phyloP scores from a whole-genome alignment of 2,888 invertebrate species.

The Melieria picta region DNA sequence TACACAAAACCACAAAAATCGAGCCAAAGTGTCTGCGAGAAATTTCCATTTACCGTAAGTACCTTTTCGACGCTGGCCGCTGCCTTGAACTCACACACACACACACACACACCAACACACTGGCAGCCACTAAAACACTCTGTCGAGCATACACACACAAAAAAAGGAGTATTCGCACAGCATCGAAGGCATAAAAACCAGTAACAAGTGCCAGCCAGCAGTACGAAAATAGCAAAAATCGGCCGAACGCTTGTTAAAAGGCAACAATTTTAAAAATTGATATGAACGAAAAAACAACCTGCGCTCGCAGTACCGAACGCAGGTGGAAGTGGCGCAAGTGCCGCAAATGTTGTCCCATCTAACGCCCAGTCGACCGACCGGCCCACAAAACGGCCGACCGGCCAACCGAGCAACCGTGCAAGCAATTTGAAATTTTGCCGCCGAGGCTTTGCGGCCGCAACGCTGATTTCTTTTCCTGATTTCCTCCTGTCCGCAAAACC shows the following conservation, averaged over 20 bases:
- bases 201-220: constrained; percentile 53
- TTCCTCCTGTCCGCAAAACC: no score
- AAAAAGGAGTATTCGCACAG: constrained; percentile 44
- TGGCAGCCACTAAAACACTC: not conserved
- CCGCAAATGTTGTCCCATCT: not conserved
- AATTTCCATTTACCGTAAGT: constrained; percentile 56
- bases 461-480: no score
- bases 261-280: constrained; percentile 60
- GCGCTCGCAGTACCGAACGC: not conserved
- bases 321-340: not conserved
- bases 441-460: not conserved
- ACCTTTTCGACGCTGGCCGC: constrained; percentile 36
- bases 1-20: constrained; percentile 44
- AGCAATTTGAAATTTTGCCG: constrained; percentile 23
- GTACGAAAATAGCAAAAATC: constrained; percentile 9
- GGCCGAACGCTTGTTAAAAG: constrained; percentile 33
- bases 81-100: constrained; percentile 14
- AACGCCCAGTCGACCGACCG: not conserved
- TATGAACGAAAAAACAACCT: constrained; percentile 47
- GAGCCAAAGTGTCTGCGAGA: constrained; percentile 48
- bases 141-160: constrained; percentile 40
- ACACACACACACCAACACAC: constrained; percentile 1
- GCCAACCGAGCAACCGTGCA: constrained; percentile 11
- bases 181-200: no score
- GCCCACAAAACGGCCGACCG: constrained; percentile 1